Percentiles rank a stretch among this genome's conserved stretches.
Evolutionary conservation across 2,888 invertebrate species (phyloP).

Genomic region (Spilarctia lutea): DNA sequence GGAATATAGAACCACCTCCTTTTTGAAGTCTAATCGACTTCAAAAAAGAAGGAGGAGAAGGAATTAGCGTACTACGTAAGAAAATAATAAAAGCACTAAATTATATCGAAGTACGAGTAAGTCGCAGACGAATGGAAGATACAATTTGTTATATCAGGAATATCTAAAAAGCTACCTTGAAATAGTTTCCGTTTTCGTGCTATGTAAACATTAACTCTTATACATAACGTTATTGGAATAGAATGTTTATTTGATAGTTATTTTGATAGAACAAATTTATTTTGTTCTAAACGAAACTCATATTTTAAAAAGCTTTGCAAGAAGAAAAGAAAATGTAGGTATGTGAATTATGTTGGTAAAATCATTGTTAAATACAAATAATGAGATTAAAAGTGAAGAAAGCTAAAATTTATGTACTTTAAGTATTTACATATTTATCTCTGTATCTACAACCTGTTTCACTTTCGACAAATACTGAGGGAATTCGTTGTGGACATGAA

Average conservation of each 20-base stretch:
- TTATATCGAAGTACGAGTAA: not conserved
- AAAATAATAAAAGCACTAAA: constrained; percentile 5
- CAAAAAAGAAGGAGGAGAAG: no score
- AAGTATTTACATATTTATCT: no score
- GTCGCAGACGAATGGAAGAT: constrained; percentile 17
- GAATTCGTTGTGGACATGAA: no score
- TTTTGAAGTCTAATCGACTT: no score
- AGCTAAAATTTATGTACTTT: no score
- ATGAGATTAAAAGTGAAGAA: not conserved
- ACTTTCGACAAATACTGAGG: no score
- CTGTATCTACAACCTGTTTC: no score
- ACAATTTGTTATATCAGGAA: constrained; percentile 36
- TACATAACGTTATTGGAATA: constrained; percentile 6
- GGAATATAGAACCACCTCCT: no score
- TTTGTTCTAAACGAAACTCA: not conserved
- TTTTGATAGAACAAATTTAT: not conserved
- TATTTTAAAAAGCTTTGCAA: not conserved
- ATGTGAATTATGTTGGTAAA: not conserved
- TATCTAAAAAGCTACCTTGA: constrained; percentile 44
- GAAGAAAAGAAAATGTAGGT: not conserved
- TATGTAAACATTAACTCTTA: constrained; percentile 42
- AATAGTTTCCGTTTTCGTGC: constrained; percentile 42
- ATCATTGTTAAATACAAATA: not conserved
- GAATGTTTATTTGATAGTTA: constrained; percentile 1
- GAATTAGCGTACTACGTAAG: no score